Evolutionary conservation across 2,113 vertebrate species (phyloP).

Genomic region (Vidua macroura): DNA sequence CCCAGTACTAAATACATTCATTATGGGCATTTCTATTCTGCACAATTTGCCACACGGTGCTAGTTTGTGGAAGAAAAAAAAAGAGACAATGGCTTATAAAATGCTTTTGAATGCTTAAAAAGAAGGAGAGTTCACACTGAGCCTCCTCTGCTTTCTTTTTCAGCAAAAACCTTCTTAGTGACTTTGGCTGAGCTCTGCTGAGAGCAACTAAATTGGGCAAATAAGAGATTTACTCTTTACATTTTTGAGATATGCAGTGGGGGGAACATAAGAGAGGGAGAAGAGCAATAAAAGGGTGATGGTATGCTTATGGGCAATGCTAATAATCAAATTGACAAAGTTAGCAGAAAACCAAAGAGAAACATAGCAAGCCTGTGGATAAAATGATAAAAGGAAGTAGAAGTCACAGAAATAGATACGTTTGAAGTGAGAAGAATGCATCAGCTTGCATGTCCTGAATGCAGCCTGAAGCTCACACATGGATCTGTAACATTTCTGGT

Average conservation of each 20-base stretch:
- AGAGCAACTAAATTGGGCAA: constrained; percentile 56
- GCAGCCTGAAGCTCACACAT: neutral
- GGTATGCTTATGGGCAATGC: neutral
- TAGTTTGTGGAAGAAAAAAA: constrained; percentile 73
- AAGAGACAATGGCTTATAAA: constrained; percentile 81
- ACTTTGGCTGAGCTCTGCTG: constrained; percentile 66
- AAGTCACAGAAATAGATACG: constrained; percentile 41
- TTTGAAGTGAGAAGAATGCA: constrained; percentile 28
- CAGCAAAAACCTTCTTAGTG: constrained; percentile 59
- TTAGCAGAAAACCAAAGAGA: constrained; percentile 15
- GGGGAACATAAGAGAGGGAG: neutral
- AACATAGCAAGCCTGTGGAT: neutral
- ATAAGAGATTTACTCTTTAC: constrained; percentile 49
- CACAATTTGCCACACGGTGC: constrained; percentile 86
- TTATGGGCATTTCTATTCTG: constrained; percentile 86
- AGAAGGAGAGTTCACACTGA: constrained; percentile 65
- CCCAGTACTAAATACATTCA: constrained; percentile 89
- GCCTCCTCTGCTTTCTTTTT: constrained; percentile 66
- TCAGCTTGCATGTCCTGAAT: constrained; percentile 29
- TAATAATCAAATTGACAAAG: constrained; percentile 27
- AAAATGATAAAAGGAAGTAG: neutral
- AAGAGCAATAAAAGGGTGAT: neutral
- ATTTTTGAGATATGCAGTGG: neutral
- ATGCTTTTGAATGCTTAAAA: constrained; percentile 74
- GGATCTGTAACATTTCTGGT: neutral